Percentiles rank a stretch among this genome's conserved stretches.
These are phyloP conservation scores for Malurus splendens DNA, from an alignment of 2,797 vertebrate genomes.

Conservation along the genomic window DNA sequence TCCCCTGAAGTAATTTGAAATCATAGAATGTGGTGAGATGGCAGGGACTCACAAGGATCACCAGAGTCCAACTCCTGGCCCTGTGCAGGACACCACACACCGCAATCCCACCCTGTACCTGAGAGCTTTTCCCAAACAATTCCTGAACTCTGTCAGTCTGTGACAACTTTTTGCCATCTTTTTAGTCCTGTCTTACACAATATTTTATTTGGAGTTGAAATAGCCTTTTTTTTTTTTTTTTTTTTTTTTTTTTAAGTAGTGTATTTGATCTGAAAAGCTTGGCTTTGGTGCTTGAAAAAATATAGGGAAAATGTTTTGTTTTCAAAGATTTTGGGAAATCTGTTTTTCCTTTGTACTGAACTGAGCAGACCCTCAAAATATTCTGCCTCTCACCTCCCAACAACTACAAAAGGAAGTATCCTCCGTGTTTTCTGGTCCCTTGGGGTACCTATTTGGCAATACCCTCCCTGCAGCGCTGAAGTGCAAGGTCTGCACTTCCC, in stretches of 20 bases:
- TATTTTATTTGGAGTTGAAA: neutral
- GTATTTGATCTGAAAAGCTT: neutral
- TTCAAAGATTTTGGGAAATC: neutral
- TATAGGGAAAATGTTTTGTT: neutral
- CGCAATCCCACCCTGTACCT: neutral
- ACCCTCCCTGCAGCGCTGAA: neutral
- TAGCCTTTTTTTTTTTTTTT: neutral
- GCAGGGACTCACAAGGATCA: no score
- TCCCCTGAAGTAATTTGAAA: neutral
- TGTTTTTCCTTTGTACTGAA: neutral
- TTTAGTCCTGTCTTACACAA: neutral
- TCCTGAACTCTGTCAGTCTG: neutral
- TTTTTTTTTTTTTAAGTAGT: neutral
- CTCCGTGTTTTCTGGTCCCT: neutral
- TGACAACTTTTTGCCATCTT: neutral
- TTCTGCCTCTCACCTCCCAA: neutral
- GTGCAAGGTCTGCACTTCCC: neutral
- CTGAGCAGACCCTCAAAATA: neutral
- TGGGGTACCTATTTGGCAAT: fast-evolving
- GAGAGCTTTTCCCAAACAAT: neutral
- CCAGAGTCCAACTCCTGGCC: no score
- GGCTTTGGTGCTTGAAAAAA: neutral
- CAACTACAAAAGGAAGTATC: neutral
- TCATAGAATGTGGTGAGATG: neutral
- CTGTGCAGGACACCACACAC: neutral